Conservation (phyloP, 2,888 invertebrate genomes). For the Cyrtodaria siliqua region DNA sequence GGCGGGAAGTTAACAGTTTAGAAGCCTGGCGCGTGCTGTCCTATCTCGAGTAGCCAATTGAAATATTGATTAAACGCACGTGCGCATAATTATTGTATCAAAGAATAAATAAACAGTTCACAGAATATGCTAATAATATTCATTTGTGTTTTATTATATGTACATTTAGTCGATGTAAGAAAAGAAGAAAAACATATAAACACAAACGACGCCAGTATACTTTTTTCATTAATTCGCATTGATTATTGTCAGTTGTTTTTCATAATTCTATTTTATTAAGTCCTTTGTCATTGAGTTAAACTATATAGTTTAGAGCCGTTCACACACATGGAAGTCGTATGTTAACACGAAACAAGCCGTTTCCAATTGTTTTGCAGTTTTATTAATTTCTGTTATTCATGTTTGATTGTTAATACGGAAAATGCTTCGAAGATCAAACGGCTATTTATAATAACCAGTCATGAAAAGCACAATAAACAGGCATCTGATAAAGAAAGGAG, state of each 20-base stretch:
- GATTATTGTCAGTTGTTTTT: too few species aligned
- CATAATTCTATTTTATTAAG: too few species aligned
- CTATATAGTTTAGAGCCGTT: too few species aligned
- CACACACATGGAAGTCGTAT: constrained; percentile 42
- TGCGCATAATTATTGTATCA: constrained; percentile 13
- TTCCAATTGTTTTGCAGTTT: constrained; percentile 2
- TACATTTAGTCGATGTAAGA: too few species aligned
- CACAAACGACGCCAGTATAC: too few species aligned
- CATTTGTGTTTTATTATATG: too few species aligned
- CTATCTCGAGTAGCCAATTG: constrained; percentile 4
- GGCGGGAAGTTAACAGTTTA: too few species aligned
- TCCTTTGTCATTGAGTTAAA: too few species aligned
- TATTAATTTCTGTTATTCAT: constrained; percentile 35
- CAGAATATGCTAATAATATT: too few species aligned
- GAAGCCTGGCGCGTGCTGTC: too few species aligned
- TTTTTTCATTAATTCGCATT: too few species aligned
- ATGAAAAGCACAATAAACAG: constrained; percentile 38
- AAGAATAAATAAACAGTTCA: constrained; percentile 3
- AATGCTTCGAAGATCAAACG: constrained; percentile 48
- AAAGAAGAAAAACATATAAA: too few species aligned
- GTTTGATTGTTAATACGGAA: constrained; percentile 49
- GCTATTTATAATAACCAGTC: constrained; percentile 31
- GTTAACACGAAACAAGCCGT: neutral
- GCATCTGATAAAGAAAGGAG: constrained; percentile 24
- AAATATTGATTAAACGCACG: constrained; percentile 11